These are phyloP conservation scores for Thalassarche chlororhynchos DNA, from an alignment of 2,113 vertebrate species.

Conservation along the genomic window DNA sequence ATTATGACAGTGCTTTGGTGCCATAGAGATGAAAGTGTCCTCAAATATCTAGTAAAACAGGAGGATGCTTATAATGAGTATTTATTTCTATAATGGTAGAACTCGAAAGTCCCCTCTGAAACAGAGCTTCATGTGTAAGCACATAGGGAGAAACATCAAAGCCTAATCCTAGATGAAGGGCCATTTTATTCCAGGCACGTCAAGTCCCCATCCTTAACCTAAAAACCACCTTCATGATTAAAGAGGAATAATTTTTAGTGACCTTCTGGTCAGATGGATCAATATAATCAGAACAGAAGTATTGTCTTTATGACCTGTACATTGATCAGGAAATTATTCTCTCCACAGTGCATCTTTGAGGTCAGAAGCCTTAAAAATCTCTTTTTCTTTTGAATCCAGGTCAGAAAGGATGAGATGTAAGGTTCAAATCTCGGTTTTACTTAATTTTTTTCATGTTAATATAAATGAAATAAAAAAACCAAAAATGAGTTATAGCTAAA, in stretches of 20 bases:
- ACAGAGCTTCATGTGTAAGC: neutral
- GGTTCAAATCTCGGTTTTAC: conserved; percentile 20
- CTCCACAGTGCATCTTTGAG: neutral
- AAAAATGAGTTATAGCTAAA: conserved; percentile 68
- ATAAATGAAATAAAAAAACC: conserved; percentile 2
- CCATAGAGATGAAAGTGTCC: neutral
- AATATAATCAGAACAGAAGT: neutral
- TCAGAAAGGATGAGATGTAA: neutral
- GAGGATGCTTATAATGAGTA: neutral
- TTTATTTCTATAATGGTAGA: neutral
- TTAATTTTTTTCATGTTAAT: conserved; percentile 15
- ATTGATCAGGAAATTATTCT: neutral
- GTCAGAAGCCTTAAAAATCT: neutral
- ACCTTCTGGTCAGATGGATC: neutral
- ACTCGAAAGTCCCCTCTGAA: neutral
- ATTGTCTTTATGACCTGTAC: neutral
- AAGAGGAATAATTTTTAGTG: neutral
- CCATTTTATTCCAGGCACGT: neutral
- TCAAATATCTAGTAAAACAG: neutral
- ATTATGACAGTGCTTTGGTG: neutral
- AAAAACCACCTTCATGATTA: neutral
- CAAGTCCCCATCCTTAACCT: neutral
- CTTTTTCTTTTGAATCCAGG: neutral
- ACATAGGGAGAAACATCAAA: conserved; percentile 11
- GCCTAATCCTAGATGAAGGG: neutral